Evolutionary conservation across 1,140 invertebrate species (phyloP), one percentile per base, ranked within the genome.

Genomic region (Uloborus diversus): DNA sequence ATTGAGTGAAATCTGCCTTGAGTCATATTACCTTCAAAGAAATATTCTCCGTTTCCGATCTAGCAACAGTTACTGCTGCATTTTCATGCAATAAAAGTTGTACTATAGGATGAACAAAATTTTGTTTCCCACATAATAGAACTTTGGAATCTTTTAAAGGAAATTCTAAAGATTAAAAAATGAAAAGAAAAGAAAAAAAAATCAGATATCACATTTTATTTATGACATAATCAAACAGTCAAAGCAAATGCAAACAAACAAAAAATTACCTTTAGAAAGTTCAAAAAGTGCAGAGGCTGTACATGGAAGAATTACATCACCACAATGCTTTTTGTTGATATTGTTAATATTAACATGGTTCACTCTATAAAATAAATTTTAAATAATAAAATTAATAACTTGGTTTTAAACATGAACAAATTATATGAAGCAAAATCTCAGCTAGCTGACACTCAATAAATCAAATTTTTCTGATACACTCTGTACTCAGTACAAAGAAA

Each of bases 61-160:
- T 37, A n/a, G 23, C 25, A 20, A 66, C 30, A 0, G 64, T 47
- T 14, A 66, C 37, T 28, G 49, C 25, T 28, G 64, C 64, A 49
- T 28, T 30, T 47, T 49, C 3, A 1, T 7, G 25, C 11, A 66
- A 32, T 66, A 66, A 66, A 17, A 66, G 14, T 17, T 66, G 23
- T 9, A 25, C 47, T 47, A 66, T 66, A 14, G 42, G 42, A 49
- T 5, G 20, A 47, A 30, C 23, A 17, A 66, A 28, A 28, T 7
- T 28, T 27, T 49, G 25, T 5, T 66, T 49, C 3, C 37, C 64
- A 4, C 47, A n/a, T 1, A 66, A 7, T 2, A 49, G 49, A 49
- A 49, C 64, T 28, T 66, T 66, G 14, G 64, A 23, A 66, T 66
- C 49, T 49, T 66, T 20, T 28, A 47, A 49, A 66, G 4, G 37